These are phyloP conservation scores for Arothron firmamentum DNA, from an alignment of 2,113 vertebrate genomes.

Conservation along the genomic window DNA sequence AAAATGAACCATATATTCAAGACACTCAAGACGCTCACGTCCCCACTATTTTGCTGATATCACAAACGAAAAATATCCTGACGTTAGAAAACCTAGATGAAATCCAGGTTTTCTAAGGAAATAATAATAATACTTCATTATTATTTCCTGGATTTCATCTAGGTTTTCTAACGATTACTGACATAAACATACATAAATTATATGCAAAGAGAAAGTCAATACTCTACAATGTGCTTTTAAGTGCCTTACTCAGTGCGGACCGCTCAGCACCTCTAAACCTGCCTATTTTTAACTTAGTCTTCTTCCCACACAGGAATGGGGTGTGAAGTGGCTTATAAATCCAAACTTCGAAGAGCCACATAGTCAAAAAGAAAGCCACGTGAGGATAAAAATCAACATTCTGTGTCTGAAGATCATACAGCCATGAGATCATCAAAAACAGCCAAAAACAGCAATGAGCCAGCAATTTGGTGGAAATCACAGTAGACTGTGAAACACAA, in stretches of 20 bases:
- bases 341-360: conserved; percentile 63
- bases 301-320: conserved; percentile 70
- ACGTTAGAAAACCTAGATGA: too few relatives aligned
- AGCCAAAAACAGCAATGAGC: conserved; percentile 34
- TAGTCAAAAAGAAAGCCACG: conserved; percentile 65
- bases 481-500: conserved; percentile 42
- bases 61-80: too few relatives aligned
- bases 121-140: too few relatives aligned
- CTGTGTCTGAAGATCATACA: conserved; percentile 46
- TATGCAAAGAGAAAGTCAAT: conserved; percentile 45
- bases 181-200: conserved; percentile 19
- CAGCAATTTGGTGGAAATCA: conserved; percentile 39
- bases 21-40: too few relatives aligned
- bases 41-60: too few relatives aligned
- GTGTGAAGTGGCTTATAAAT: conserved; percentile 70
- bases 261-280: conserved; percentile 71
- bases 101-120: too few relatives aligned
- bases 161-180: too few relatives aligned
- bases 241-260: conserved; percentile 42
- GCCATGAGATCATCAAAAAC: conserved; percentile 22
- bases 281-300: conserved; percentile 72
- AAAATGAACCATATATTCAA: too few relatives aligned
- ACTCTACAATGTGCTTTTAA: conserved; percentile 53
- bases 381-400: conserved; percentile 55
- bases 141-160: too few relatives aligned